Evolutionary conservation across 2,888 invertebrate genomes (phyloP).

Genomic region (Celastrina argiolus): DNA sequence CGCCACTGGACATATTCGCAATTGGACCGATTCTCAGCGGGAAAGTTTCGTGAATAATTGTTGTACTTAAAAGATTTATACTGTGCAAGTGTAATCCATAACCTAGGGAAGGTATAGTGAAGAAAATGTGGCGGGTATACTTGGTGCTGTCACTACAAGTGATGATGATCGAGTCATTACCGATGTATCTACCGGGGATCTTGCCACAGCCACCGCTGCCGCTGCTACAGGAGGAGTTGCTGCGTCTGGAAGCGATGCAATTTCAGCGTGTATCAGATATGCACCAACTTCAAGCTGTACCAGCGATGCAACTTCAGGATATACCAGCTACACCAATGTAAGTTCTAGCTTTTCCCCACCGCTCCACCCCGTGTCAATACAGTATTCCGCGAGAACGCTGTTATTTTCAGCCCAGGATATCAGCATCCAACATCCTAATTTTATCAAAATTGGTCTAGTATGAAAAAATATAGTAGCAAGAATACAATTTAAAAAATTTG

Average conservation of each 20-base stretch:
- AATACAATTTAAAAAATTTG: too few species aligned
- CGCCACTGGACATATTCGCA: neutral
- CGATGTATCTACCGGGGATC: constrained; percentile 35
- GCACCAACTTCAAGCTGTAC: constrained; percentile 12
- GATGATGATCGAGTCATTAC: constrained; percentile 35
- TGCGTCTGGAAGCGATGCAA: constrained; percentile 41
- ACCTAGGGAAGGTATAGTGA: neutral
- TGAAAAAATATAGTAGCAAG: too few species aligned
- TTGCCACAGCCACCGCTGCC: constrained; percentile 39
- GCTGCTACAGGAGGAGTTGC: constrained; percentile 41
- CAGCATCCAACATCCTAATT: too few species aligned
- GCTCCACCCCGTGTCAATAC: too few species aligned
- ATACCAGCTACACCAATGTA: neutral
- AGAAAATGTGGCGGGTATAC: neutral
- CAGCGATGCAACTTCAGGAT: constrained; percentile 35
- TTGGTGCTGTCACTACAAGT: constrained; percentile 40
- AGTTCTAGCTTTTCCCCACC: too few species aligned
- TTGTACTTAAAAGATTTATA: neutral
- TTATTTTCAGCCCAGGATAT: too few species aligned
- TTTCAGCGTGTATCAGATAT: constrained; percentile 32
- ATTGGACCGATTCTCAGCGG: neutral
- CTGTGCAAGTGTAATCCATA: neutral
- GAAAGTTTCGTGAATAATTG: too few species aligned
- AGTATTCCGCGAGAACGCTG: too few species aligned
- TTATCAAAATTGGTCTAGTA: too few species aligned